Percentiles rank a stretch among this genome's conserved stretches.
These are phyloP conservation scores for Riparia riparia DNA, from an alignment of 2,113 vertebrate species.

Conservation along the genomic window DNA sequence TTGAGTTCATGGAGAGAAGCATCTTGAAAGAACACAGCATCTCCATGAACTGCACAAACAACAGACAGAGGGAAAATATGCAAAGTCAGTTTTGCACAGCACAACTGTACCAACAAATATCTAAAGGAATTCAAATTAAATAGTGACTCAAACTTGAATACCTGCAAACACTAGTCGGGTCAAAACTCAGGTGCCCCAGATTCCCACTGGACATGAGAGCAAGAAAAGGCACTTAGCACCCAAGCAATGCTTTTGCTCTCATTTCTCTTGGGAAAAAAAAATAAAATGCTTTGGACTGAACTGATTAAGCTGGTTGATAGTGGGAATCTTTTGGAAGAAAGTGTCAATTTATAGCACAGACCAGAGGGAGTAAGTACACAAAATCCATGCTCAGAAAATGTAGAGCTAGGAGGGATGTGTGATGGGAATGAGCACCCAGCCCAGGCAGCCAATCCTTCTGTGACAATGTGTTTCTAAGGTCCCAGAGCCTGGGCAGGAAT, in stretches of 20 bases:
- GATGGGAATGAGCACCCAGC: neutral
- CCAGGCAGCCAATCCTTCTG: neutral
- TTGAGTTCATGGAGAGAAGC: neutral
- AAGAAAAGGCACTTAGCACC: neutral
- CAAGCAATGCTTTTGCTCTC: neutral
- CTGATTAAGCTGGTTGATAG: rapidly evolving
- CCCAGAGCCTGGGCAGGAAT: neutral
- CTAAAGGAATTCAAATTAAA: neutral
- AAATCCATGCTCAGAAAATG: neutral
- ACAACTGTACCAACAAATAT: neutral
- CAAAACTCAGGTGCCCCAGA: neutral
- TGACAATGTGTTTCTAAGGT: rapidly evolving
- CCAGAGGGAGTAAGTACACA: rapidly evolving
- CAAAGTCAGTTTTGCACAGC: neutral
- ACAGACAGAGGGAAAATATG: neutral
- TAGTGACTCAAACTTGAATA: neutral
- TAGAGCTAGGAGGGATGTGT: neutral
- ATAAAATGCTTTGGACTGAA: neutral
- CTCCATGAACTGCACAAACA: neutral
- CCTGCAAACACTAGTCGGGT: rapidly evolving
- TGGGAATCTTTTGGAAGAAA: neutral
- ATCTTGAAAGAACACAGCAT: neutral
- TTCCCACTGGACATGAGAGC: neutral
- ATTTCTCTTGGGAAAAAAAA: neutral
- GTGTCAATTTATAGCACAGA: neutral